These are phyloP conservation scores for Zaprionus bogoriensis DNA, from an alignment of 2,888 invertebrate genomes.

Conservation along the genomic window DNA sequence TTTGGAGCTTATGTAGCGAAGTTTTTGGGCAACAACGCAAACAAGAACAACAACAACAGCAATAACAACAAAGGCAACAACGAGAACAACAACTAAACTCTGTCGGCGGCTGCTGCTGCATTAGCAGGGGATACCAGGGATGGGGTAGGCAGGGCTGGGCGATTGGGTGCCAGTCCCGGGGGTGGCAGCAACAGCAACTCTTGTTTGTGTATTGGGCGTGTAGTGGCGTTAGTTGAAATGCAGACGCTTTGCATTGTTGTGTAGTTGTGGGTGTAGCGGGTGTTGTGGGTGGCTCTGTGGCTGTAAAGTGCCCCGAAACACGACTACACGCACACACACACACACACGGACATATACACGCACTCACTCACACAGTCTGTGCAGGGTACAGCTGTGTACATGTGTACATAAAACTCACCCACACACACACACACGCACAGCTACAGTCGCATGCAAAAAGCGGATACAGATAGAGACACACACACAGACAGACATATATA, in stretches of 20 bases:
- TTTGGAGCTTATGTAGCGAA: constrained; percentile 62
- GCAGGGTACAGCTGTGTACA: constrained; percentile 66
- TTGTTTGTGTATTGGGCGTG: constrained; percentile 49
- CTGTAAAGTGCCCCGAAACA: constrained; percentile 75
- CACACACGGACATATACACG: constrained; percentile 4
- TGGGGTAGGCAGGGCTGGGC: background rate
- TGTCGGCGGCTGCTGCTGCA: constrained; percentile 44
- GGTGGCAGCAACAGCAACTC: constrained; percentile 10
- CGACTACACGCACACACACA: constrained; percentile 25
- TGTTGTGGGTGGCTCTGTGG: constrained; percentile 54
- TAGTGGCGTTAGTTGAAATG: constrained; percentile 67
- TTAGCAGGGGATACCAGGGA: constrained; percentile 7
- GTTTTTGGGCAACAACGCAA: constrained; percentile 52
- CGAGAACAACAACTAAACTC: constrained; percentile 37
- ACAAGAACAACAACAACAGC: too few relatives aligned
- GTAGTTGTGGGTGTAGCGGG: constrained; percentile 29
- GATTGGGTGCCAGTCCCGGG: constrained; percentile 8
- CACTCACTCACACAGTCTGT: constrained; percentile 17
- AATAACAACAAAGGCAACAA: too few relatives aligned
- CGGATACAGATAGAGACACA: constrained; percentile 59
- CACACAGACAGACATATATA: constrained; percentile 36
- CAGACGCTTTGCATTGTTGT: constrained; percentile 76
- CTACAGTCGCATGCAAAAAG: constrained; percentile 64
- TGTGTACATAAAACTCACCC: constrained; percentile 61
- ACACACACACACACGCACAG: constrained; percentile 23